Base-by-base conservation (phyloP, 2,888 invertebrate genomes). In the Plebejus melissa region DNA sequence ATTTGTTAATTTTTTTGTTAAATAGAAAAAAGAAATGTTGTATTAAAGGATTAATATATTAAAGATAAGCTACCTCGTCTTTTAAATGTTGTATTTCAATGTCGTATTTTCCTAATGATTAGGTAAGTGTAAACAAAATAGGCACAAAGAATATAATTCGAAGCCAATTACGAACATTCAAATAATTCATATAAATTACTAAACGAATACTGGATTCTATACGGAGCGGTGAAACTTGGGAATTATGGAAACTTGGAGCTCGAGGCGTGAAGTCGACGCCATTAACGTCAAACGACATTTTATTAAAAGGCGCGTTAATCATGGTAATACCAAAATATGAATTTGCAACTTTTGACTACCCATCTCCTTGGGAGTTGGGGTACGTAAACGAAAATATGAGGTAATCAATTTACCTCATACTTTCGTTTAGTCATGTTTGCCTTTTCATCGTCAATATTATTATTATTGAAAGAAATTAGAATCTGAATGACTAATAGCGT, bases 271-370 rank as follows among this genome's bases (percentile, higher is more conserved):
- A 71, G 71, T 54, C 72, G 50, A 54, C 11, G 54, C 72, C 50
- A 72, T 72, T 72, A 72, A 54, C 72, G 72, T 72, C 72, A 54
- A 50, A 28, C 7, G 32, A 54, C 72, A 41, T 69, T 74, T 70
- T 46, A 74, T 75, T 72, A 74, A 76, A 74, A 50, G 69, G 46
- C 41, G 32, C 75, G 76, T 76, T 75, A 76, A 78, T 78, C 69
- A 78, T 58, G 22, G 58, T 50, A 70, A 74, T 38, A 58, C 11
- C 75, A 76, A 75, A 75, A 76, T 74, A 76, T 72, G 76, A 74
- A 57, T 76, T 75, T 76, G 76, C 28, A 76, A 76, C 76, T 76
- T 75, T 75, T 50, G 50, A 65, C 65, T 41, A 28, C 60, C 28
- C 65, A 65, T 65, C 65, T 65, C 5, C 65, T 65, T 13, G 9